Conservation (phyloP, 2,888 invertebrate species). For the Epistrophella euchroma region DNA sequence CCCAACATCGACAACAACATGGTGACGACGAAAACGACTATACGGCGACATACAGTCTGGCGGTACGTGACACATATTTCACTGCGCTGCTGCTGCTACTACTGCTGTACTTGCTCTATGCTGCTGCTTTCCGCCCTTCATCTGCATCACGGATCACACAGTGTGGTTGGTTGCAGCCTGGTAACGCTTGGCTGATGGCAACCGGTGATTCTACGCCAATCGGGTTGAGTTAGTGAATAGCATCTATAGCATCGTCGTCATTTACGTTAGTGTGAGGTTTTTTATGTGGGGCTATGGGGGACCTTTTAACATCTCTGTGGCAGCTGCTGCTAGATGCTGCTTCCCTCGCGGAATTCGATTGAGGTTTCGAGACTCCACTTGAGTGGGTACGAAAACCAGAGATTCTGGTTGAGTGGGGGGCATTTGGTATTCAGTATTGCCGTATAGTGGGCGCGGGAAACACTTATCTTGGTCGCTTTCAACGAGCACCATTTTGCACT, state of each 20-base stretch:
- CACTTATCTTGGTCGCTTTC: slow-evolving; percentile 69
- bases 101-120: slow-evolving; percentile 7
- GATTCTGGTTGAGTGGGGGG: slow-evolving; percentile 2
- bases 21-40: slow-evolving; percentile 42
- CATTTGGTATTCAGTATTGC: not conserved
- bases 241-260: slow-evolving; percentile 23
- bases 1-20: slow-evolving; percentile 46
- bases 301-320: slow-evolving; percentile 34
- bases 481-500: slow-evolving; percentile 70
- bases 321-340: slow-evolving; percentile 49
- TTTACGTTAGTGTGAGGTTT: slow-evolving; percentile 23
- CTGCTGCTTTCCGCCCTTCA: slow-evolving; percentile 43
- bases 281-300: slow-evolving; percentile 13
- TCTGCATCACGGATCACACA: slow-evolving; percentile 39
- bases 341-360: slow-evolving; percentile 65
- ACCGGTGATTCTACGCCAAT: slow-evolving; percentile 61
- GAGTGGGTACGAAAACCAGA: slow-evolving; percentile 49
- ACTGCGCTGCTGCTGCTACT: slow-evolving; percentile 2
- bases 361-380: slow-evolving; percentile 59
- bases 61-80: slow-evolving; percentile 68
- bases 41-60: slow-evolving; percentile 73
- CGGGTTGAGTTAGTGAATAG: slow-evolving; percentile 43
- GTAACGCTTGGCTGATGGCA: slow-evolving; percentile 61
- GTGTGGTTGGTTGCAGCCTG: slow-evolving; percentile 32
- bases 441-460: slow-evolving; percentile 40